Evolutionary conservation across 2,888 invertebrate genomes (phyloP), one percentile per base, ranked within the genome.

Genomic region (Amphiduros pacificus): DNA sequence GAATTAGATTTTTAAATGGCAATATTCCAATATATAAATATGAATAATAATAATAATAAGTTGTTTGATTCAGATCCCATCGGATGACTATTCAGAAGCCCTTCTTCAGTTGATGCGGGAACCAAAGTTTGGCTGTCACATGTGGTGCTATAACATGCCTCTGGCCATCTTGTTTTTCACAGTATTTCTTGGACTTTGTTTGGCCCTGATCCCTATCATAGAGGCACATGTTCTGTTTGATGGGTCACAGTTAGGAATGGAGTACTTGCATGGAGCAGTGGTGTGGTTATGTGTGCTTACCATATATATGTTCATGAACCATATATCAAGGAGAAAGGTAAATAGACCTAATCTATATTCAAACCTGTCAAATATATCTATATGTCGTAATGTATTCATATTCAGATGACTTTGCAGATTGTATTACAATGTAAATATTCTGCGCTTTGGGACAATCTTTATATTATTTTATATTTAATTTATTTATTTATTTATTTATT

Each of bases 101-200:
- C 53, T 69, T 28, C 29, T 32, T 17, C 61, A 65, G 28, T 56
- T 69, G 41, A 68, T 69, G 69, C 24, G 40, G n/a, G 66, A 66
- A 26, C 20, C 29, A 36, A 66, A 65, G 54, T 69, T 69, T 59
- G 60, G 59, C 24, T 69, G 63, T 51, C 69, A 69, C 54, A 61
- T 69, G 29, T 66, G 67, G 63, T 69, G 68, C 60, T 69, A 69
- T 65, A 69, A 69, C 58, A 64, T 66, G n/a, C 69, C 69, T 14
- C 61, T 57, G 36, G 68, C 69, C 24, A 52, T 68, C 17, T 50
- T 69, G 5, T 59, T 65, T 60, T 69, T 69, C 60, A 57, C 61
- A 41, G 41, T 64, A 9, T 58, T 69, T 27, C 66, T 69, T 40
- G 62, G 51, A 22, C 55, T 63, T 32, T 65, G 68, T 48, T 60